Evolutionary conservation across 2,113 vertebrate genomes (phyloP).

Genomic region (Salvelinus sp.): DNA sequence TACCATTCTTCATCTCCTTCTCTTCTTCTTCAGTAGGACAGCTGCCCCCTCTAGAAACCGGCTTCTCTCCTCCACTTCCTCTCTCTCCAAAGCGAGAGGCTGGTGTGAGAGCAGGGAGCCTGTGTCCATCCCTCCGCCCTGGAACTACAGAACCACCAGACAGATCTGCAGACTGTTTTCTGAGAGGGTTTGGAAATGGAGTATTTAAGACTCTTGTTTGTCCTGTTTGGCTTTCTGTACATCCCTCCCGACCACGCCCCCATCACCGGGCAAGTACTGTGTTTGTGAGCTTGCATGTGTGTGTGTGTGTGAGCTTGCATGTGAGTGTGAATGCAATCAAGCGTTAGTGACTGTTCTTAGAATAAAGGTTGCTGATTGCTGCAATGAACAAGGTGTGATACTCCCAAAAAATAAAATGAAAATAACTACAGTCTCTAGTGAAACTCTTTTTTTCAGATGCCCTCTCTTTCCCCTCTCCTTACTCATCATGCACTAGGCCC

Average conservation of each 20-base stretch:
- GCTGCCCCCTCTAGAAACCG: slow-evolving; percentile 7
- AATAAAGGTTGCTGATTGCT: slow-evolving; percentile 64
- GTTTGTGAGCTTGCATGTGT: slow-evolving; percentile 13
- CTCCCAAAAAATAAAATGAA: slow-evolving; percentile 31
- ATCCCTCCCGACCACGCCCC: slow-evolving; percentile 43
- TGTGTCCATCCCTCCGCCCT: slow-evolving; percentile 10
- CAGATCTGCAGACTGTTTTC: slow-evolving; percentile 23
- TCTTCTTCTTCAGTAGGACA: slow-evolving; percentile 6
- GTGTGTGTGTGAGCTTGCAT: slow-evolving; percentile 14
- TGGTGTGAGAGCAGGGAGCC: neutral
- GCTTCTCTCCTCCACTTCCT: neutral
- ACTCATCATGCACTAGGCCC: too few relatives aligned
- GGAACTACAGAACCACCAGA: slow-evolving; percentile 20
- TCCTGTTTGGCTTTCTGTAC: slow-evolving; percentile 58
- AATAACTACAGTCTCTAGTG: slow-evolving; percentile 37
- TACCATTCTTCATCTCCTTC: neutral
- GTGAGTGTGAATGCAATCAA: neutral
- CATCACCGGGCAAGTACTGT: slow-evolving; percentile 28
- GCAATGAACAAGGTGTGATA: slow-evolving; percentile 50
- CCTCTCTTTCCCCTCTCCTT: neutral
- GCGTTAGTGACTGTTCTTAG: slow-evolving; percentile 35
- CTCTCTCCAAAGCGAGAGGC: neutral
- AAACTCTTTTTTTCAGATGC: neutral
- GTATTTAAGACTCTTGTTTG: slow-evolving; percentile 50
- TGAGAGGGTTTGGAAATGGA: slow-evolving; percentile 37